Conservation (phyloP, 2,113 vertebrate genomes). For the Ifrita kowaldi region DNA sequence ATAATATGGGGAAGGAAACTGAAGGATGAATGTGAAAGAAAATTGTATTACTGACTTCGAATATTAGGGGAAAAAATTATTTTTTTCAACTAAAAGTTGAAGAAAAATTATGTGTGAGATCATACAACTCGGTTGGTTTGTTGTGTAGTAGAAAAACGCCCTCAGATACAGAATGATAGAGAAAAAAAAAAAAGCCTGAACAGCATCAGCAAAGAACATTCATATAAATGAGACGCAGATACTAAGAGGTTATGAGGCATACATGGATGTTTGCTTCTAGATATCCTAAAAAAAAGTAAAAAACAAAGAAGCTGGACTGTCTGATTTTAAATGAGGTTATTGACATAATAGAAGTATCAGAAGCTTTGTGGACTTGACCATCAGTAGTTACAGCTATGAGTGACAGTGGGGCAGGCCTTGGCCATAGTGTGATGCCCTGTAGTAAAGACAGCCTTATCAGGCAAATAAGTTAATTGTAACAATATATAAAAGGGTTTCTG, state of each 20-base stretch:
- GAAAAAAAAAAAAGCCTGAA: background rate
- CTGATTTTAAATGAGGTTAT: background rate
- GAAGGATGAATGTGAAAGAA: background rate
- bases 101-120: background rate
- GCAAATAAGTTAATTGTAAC: background rate
- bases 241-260: background rate
- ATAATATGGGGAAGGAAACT: background rate
- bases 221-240: background rate
- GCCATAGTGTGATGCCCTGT: background rate
- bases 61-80: rapidly evolving
- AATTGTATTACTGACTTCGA: background rate
- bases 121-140: background rate
- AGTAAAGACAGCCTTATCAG: background rate
- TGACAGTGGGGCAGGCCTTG: background rate
- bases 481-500: background rate
- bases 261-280: background rate
- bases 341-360: background rate
- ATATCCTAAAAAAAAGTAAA: background rate
- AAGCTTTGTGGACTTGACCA: background rate
- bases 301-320: background rate
- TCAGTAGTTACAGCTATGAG: background rate
- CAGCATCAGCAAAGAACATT: background rate
- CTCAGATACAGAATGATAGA: background rate
- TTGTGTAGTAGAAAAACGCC: background rate
- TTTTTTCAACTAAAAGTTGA: background rate